Conservation (phyloP, 2,113 vertebrate genomes). For the Psilopsiagon aymara region DNA sequence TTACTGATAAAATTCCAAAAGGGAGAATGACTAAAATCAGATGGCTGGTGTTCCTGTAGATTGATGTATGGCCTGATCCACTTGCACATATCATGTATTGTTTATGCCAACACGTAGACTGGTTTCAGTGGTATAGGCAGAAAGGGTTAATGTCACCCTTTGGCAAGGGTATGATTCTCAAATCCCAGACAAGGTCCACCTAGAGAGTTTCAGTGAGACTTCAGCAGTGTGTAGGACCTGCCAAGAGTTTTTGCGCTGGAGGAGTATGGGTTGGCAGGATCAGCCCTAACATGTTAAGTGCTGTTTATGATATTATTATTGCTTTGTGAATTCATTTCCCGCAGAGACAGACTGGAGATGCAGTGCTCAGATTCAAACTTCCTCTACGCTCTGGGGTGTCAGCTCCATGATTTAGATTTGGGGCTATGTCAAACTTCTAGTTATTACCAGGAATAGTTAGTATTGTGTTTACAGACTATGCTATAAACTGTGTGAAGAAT, state of each 20-base stretch:
- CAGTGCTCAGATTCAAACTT: constrained; percentile 36
- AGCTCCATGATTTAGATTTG: background rate
- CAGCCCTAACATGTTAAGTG: constrained; percentile 58
- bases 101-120: background rate
- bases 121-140: background rate
- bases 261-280: constrained; percentile 27
- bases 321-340: constrained; percentile 62
- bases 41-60: background rate
- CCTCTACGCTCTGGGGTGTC: constrained; percentile 27
- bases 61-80: background rate
- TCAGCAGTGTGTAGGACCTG: background rate
- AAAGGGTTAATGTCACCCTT: constrained; percentile 23
- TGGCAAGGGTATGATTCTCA: background rate
- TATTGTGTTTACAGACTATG: background rate
- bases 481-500: background rate
- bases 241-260: constrained; percentile 46
- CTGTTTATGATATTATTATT: constrained; percentile 61
- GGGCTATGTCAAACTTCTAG: background rate
- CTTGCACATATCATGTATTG: background rate
- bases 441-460: background rate
- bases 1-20: background rate
- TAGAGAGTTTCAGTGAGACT: constrained; percentile 24
- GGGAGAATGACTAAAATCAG: background rate
- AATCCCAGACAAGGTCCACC: background rate
- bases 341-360: constrained; percentile 17